phyloP scores from a whole-genome alignment of 1,140 invertebrate species.

The Drosophila punjabiensis region DNA sequence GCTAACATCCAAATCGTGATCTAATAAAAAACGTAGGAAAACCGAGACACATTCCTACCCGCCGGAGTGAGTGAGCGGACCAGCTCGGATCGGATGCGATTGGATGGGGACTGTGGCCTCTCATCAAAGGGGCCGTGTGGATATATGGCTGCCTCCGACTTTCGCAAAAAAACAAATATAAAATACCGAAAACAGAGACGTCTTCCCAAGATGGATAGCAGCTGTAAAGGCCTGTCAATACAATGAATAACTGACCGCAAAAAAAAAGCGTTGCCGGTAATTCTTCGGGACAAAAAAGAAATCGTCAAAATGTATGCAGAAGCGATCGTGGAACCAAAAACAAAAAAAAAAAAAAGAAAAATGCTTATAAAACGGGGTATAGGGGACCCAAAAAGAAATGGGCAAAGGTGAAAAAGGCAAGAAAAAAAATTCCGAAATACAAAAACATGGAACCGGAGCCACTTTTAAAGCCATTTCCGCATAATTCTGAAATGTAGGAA shows the following conservation, averaged over 20 bases:
- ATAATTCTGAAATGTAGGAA: slow-evolving; percentile 73
- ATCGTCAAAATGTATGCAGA: slow-evolving; percentile 60
- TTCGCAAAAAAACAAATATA: slow-evolving; percentile 41
- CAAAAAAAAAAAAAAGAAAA: slow-evolving; percentile 25
- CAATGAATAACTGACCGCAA: slow-evolving; percentile 55
- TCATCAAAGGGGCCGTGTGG: slow-evolving; percentile 41
- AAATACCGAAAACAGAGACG: slow-evolving; percentile 20
- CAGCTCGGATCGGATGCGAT: slow-evolving; percentile 32
- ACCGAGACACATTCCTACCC: slow-evolving; percentile 42
- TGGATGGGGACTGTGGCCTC: slow-evolving; percentile 12
- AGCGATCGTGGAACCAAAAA: slow-evolving; percentile 26
- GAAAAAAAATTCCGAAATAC: slow-evolving; percentile 22
- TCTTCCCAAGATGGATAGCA: slow-evolving; percentile 40
- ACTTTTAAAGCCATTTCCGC: slow-evolving; percentile 70
- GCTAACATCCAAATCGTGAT: slow-evolving; percentile 80
- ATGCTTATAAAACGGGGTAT: slow-evolving; percentile 6
- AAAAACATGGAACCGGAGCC: slow-evolving; percentile 44
- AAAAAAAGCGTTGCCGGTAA: slow-evolving; percentile 28
- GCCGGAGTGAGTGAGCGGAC: slow-evolving; percentile 57
- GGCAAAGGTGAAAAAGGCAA: slow-evolving; percentile 22
- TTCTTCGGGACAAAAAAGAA: slow-evolving; percentile 58
- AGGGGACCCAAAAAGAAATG: slow-evolving; percentile 31
- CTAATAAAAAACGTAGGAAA: slow-evolving; percentile 70
- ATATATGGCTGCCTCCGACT: slow-evolving; percentile 37
- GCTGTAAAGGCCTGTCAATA: slow-evolving; percentile 61